Percentiles rank a stretch among this genome's conserved stretches.
phyloP scores from a whole-genome alignment of 2,113 vertebrate genomes.

The Helogale parvula region DNA sequence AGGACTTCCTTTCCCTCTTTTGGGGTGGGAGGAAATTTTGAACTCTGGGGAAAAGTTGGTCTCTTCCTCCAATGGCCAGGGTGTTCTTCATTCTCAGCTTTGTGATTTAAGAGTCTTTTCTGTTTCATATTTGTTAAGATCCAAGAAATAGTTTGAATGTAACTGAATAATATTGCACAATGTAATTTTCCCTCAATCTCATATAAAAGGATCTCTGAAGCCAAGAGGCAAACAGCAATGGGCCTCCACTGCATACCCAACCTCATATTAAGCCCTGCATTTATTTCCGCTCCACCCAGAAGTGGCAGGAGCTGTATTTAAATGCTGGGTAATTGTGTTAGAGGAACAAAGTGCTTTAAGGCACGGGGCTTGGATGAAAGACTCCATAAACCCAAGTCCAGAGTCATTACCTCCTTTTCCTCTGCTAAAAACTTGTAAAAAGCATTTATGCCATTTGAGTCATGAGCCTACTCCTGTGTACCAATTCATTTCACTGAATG shows the following conservation, averaged over 20 bases:
- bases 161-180: background rate
- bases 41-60: background rate
- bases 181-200: constrained; percentile 28
- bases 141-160: constrained; percentile 34
- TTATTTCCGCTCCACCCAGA: background rate
- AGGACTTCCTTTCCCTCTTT: background rate
- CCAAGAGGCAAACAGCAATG: background rate
- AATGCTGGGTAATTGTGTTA: background rate
- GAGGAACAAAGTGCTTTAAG: constrained; percentile 23
- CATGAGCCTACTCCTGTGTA: constrained; percentile 39
- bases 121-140: constrained; percentile 9
- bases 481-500: constrained; percentile 58
- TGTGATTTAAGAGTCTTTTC: constrained; percentile 21
- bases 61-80: constrained; percentile 1
- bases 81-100: background rate
- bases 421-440: constrained; percentile 54
- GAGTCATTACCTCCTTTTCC: constrained; percentile 40
- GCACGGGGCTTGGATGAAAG: constrained; percentile 26
- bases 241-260: background rate
- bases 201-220: constrained; percentile 18
- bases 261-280: background rate
- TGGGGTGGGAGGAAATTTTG: background rate
- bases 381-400: constrained; percentile 12
- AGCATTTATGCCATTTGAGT: constrained; percentile 44
- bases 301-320: background rate